A percentile compares a stretch with the other conserved stretches of the same genome.
Conservation (phyloP, 2,797 vertebrate species). For the Lutjanus campechanus region DNA sequence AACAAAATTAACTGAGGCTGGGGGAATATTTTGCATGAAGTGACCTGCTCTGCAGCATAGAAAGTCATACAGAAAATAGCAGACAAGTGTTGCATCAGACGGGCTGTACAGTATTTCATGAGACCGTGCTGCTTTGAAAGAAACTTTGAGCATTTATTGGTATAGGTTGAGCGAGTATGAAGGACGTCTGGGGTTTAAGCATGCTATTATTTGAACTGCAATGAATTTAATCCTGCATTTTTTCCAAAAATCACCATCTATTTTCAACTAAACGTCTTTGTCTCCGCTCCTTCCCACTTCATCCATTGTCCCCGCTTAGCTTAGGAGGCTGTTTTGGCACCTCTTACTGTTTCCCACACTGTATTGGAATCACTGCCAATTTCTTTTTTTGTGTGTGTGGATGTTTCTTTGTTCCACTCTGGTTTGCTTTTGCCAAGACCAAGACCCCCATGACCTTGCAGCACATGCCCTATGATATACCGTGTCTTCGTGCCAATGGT, state of each 20-base stretch:
- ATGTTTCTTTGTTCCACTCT: conserved; percentile 46
- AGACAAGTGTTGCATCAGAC: conserved; percentile 13
- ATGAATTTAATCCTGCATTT: conserved; percentile 21
- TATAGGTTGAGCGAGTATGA: background rate
- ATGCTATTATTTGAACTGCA: conserved; percentile 18
- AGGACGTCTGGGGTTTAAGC: conserved; percentile 19
- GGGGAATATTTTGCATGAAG: conserved; percentile 50
- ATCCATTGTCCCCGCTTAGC: conserved; percentile 38
- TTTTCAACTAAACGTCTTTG: conserved; percentile 35
- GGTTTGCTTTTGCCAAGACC: conserved; percentile 51
- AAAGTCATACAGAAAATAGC: conserved; percentile 27
- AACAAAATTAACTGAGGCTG: conserved; percentile 53
- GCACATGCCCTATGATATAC: conserved; percentile 45
- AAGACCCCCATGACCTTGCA: conserved; percentile 47
- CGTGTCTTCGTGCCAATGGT: conserved; percentile 44
- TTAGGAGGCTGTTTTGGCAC: conserved; percentile 46
- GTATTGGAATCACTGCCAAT: conserved; percentile 42
- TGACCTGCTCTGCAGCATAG: conserved; percentile 45
- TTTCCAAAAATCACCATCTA: conserved; percentile 21
- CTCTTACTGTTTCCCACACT: conserved; percentile 30
- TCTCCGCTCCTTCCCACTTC: conserved; percentile 29
- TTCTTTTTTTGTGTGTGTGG: conserved; percentile 35
- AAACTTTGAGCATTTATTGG: conserved; percentile 16
- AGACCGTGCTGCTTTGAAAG: conserved; percentile 1
- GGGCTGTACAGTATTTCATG: conserved; percentile 19